Base-by-base conservation (phyloP, 2,888 invertebrate genomes). In the Apoda limacodes region DNA sequence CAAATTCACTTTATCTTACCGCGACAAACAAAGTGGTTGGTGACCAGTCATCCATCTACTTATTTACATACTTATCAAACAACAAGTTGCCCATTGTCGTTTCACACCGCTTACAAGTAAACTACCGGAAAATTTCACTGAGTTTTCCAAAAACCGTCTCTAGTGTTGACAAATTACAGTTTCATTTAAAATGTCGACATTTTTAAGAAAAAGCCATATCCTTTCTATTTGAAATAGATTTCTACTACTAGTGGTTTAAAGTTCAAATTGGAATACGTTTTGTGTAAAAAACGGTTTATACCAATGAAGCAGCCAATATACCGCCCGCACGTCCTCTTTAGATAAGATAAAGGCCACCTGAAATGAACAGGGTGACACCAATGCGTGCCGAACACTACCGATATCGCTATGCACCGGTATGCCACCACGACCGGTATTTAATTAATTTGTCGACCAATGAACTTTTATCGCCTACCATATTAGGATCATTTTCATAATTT, bases 251-350 rank as follows among this genome's bases (percentile, higher is more conserved):
- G 6, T 1, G 0, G 0, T 1, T 35, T 52, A 60, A 11, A 44
- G 56, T 56, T 41, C 5, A 43, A 33, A 39, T 35, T 63, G 0
- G 17, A 9, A 25, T 48, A 37, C n/a, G n/a, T 2, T 5, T 13
- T 2, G 4, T 1, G 21, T 4, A 9, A 10, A 25, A 35, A 42
- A 52, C 52, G 44, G 62, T 61, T 57, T 50, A 52, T 49, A 56
- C 68, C 69, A 71, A 63, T 65, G 63, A 64, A 56, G 60, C 53
- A 59, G 63, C 55, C 57, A 65, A 66, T 67, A 62, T 64, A 61
- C 61, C 60, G 55, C 75, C 76, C 78, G 76, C 74, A 80, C 80
- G 80, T 80, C 78, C 78, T 78, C 75, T 75, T 71, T 80, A 71
- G 78, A 80, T 80, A 72, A 80, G 78, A 80, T 78, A 80, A 70